Evolutionary conservation across 2,888 invertebrate species (phyloP), one percentile per base, ranked within the genome.

Genomic region (Sarcophaga subvicina): DNA sequence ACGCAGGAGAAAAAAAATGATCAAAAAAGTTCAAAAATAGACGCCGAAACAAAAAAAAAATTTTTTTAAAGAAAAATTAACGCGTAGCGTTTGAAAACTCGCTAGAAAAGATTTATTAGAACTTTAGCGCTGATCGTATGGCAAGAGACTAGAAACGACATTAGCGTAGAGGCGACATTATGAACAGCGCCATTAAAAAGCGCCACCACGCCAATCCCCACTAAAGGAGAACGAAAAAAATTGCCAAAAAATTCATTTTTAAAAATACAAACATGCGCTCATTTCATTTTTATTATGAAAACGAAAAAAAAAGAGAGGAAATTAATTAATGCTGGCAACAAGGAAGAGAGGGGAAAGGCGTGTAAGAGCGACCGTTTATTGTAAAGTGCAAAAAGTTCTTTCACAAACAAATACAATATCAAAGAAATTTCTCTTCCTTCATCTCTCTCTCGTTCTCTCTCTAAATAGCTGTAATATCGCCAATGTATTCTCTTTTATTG

Each of bases 101-200:
- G 87, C 78, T 78, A 22, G 14, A 0, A 37, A 37, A 80, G 54
- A 49, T 77, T 37, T 75, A 49, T 60, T 66, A 87, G 87, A 81
- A 87, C 87, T 85, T 89, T 86, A 86, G 84, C 89, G 87, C 86
- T 89, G 88, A 81, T 78, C 88, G 87, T 66, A 82, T 86, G 80
- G 81, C 81, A 79, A 81, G 88, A 87, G 88, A 89, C 89, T 89
- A 87, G 84, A 84, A 76, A 49, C 37, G 37, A 80, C 66, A 59
- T n/a, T 49, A 14, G 25, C 66, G 77, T 77, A 45, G 49, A 59
- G 69, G 75, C 63, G 78, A 75, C 80, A 78, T 80, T 22, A n/a
- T 67, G 69, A 64, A 47, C 4, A 67, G 70, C 69, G 37, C 37
- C 37, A 37, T 37, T 37, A 37, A 37, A 37, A 37, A 37, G 37